phyloP scores from a whole-genome alignment of 2,113 vertebrate species.

The Stigmatopora nigra region DNA sequence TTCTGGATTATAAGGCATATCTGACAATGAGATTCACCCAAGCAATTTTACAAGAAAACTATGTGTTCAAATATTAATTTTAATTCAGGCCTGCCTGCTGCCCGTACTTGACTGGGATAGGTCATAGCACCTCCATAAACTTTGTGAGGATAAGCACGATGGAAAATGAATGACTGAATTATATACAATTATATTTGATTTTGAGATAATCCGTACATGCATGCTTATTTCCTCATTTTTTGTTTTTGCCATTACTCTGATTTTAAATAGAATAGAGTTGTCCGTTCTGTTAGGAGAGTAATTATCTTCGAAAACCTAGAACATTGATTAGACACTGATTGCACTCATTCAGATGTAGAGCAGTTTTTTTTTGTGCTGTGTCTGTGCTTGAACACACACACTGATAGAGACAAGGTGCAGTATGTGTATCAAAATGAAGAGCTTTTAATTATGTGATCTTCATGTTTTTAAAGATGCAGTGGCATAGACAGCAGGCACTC shows the following conservation, averaged over 20 bases:
- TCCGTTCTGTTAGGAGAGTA: not conserved
- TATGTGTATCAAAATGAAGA: constrained; percentile 29
- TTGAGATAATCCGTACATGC: not conserved
- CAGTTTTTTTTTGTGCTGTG: constrained; percentile 55
- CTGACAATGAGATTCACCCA: too few species aligned
- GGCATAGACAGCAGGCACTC: constrained; percentile 15
- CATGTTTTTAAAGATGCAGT: constrained; percentile 42
- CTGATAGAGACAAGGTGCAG: not conserved
- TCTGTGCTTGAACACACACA: not conserved
- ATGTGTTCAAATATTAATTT: too few species aligned
- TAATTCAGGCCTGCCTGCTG: too few species aligned
- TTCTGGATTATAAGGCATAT: too few species aligned
- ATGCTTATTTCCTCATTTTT: not conserved
- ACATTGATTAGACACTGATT: constrained; percentile 62
- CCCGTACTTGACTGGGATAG: too few species aligned
- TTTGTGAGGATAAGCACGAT: too few species aligned
- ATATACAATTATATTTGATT: too few species aligned
- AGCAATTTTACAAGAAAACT: too few species aligned
- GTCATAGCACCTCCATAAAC: too few species aligned
- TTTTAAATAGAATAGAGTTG: too few species aligned
- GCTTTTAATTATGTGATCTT: constrained; percentile 42
- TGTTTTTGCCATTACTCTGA: not conserved
- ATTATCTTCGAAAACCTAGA: constrained; percentile 27
- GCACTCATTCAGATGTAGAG: constrained; percentile 63
- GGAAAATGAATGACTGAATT: too few species aligned